Evolutionary conservation across 1,140 invertebrate species (phyloP).

Genomic region (Drosophila suzukii): DNA sequence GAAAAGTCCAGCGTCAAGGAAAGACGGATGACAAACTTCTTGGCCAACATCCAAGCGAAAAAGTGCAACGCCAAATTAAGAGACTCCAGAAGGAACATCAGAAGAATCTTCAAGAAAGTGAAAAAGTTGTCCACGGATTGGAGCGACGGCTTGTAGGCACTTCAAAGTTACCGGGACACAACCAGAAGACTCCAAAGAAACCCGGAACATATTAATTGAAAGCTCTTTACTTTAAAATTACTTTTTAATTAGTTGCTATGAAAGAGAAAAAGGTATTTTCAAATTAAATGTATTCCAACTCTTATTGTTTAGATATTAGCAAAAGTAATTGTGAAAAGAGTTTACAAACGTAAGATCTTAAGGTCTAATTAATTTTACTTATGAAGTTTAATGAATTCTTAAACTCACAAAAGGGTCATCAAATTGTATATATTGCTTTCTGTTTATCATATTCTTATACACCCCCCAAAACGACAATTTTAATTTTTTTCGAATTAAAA

Average conservation of each 20-base stretch:
- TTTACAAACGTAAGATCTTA: background rate
- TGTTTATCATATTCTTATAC: too few species aligned
- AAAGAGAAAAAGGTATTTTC: background rate
- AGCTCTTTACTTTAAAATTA: background rate
- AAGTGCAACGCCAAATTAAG: slow-evolving; percentile 61
- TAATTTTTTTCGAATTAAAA: too few species aligned
- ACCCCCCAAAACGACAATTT: too few species aligned
- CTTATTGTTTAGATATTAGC: background rate
- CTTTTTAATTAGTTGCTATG: background rate
- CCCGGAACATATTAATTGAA: slow-evolving; percentile 10
- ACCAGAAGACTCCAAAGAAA: background rate
- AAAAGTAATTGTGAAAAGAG: too few species aligned
- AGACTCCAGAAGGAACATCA: slow-evolving; percentile 41
- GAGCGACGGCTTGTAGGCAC: background rate
- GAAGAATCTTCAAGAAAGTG: slow-evolving; percentile 7
- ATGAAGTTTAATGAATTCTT: too few species aligned
- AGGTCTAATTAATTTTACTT: background rate
- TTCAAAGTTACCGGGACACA: slow-evolving; percentile 3
- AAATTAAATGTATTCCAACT: background rate
- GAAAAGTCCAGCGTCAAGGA: background rate
- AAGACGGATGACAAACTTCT: slow-evolving; percentile 38
- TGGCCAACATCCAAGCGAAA: slow-evolving; percentile 59
- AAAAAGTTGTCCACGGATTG: background rate
- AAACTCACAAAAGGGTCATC: too few species aligned
- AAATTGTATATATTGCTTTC: too few species aligned